Conservation (phyloP, 2,888 invertebrate species). For the Blera fallax region DNA sequence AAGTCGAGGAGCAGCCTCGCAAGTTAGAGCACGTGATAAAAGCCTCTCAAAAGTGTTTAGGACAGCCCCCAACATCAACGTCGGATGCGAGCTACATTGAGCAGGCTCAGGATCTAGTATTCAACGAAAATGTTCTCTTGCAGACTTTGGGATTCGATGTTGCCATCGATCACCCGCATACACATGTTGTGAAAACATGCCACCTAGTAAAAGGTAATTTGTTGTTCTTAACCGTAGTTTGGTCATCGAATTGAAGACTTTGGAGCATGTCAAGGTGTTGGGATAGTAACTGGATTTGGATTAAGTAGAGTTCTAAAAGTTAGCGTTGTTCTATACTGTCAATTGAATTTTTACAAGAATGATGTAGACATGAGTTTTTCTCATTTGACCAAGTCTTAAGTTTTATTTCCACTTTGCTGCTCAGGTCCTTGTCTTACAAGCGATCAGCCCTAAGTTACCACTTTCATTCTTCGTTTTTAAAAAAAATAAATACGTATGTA, state of each 20-base stretch:
- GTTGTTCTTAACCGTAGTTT: background rate
- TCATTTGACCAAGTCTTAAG: too few relatives aligned
- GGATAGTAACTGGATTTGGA: background rate
- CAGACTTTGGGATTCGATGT: constrained; percentile 99
- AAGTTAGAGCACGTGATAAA: constrained; percentile 98
- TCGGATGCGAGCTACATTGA: constrained; percentile 90
- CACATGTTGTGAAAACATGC: constrained; percentile 97
- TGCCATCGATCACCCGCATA: constrained; percentile 98
- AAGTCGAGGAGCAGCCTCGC: constrained; percentile 98
- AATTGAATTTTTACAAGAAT: too few relatives aligned
- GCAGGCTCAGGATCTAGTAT: constrained; percentile 95
- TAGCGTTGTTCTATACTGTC: background rate
- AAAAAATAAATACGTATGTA: too few relatives aligned
- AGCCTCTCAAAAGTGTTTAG: constrained; percentile 94
- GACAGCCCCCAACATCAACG: constrained; percentile 88
- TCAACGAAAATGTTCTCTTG: constrained; percentile 97
- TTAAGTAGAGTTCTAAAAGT: background rate
- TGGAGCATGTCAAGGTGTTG: background rate
- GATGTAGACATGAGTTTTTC: too few relatives aligned
- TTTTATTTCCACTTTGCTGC: too few relatives aligned
- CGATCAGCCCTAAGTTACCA: too few relatives aligned
- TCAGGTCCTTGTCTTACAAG: too few relatives aligned
- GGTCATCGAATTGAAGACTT: background rate
- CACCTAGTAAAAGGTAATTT: constrained; percentile 94
- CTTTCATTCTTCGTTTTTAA: too few relatives aligned